Evolutionary conservation across 2,113 vertebrate species (phyloP).

Genomic region (Potamarius usumacintae): DNA sequence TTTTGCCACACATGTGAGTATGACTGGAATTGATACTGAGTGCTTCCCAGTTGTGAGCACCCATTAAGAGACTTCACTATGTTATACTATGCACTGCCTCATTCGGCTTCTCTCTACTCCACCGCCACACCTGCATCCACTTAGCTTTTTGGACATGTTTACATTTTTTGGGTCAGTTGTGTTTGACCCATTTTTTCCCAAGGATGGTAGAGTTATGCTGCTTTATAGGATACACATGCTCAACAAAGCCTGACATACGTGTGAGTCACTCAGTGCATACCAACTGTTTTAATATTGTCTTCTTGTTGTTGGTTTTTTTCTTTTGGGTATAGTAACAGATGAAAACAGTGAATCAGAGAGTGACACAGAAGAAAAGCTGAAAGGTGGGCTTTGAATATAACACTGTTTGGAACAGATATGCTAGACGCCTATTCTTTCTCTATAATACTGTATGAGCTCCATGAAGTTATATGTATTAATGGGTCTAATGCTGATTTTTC

Average conservation of each 20-base stretch:
- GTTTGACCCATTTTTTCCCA: conserved; percentile 43
- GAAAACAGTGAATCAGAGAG: conserved; percentile 97
- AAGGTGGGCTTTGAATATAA: conserved; percentile 72
- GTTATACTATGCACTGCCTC: background rate
- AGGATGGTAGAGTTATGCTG: conserved; percentile 36
- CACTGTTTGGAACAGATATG: background rate
- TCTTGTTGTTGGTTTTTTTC: conserved; percentile 4
- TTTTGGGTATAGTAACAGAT: conserved; percentile 79
- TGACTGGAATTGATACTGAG: background rate
- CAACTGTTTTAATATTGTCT: conserved; percentile 2
- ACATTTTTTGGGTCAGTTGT: conserved; percentile 53
- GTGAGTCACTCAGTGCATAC: conserved; percentile 16
- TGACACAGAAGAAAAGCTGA: conserved; percentile 92
- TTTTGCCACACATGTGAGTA: background rate
- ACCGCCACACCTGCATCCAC: conserved; percentile 45
- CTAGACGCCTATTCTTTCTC: background rate
- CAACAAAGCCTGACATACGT: conserved; percentile 21
- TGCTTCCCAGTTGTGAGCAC: background rate
- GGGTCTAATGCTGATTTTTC: background rate
- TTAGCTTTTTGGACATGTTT: conserved; percentile 56
- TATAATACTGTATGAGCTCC: background rate
- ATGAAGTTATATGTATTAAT: background rate
- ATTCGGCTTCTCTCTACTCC: background rate
- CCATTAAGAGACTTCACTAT: background rate
- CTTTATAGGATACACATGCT: conserved; percentile 47